Evolutionary conservation across 2,888 invertebrate species (phyloP), one percentile per base, ranked within the genome.

Genomic region (Lycia hirtaria): DNA sequence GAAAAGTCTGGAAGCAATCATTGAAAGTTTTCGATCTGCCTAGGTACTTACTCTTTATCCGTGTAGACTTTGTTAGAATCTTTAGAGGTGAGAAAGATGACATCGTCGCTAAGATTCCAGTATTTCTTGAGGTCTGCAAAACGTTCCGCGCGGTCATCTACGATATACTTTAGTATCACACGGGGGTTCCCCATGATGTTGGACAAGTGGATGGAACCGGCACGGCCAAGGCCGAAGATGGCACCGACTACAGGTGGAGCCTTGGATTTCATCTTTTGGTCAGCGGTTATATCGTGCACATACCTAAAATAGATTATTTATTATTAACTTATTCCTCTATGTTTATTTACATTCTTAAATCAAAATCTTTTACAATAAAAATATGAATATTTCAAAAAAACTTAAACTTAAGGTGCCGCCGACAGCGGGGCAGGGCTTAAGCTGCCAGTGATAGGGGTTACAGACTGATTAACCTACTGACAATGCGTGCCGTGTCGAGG

Each of bases 151-250:
- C 87, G 77, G 44, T 94, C 93, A 40, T 94, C 94, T 0, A 94
- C 88, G 37, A 94, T 78, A 70, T 94, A 94, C 37, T 93, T 76
- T 4, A 94, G 73, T 22, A 87, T 80, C 0, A 92, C 75, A 4
- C 93, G 89, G 0, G 87, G 85, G 72, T 90, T 93, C 5, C 71
- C 72, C 3, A 91, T 62, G 17, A 94, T 78, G 61, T 90, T 93
- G 10, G 78, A 63, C 57, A 94, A 75, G 67, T 94, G 94, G 60
- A 94, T 94, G 44, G 93, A 93, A 0, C 94, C 94, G 1, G 94
- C 94, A 24, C 94, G 90, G 1, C 94, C 94, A 1, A 93, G 77
- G 0, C 94, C 94, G 64, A 94, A 94, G 17, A 94, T 77, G 3
- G 94, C 94, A 0, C 89, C 75, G 3, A 87, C 88, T 1, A 93